Percentiles rank a stretch among this genome's conserved stretches.
Conservation (phyloP, 2,888 invertebrate genomes). For the Acanthopleura granulata region DNA sequence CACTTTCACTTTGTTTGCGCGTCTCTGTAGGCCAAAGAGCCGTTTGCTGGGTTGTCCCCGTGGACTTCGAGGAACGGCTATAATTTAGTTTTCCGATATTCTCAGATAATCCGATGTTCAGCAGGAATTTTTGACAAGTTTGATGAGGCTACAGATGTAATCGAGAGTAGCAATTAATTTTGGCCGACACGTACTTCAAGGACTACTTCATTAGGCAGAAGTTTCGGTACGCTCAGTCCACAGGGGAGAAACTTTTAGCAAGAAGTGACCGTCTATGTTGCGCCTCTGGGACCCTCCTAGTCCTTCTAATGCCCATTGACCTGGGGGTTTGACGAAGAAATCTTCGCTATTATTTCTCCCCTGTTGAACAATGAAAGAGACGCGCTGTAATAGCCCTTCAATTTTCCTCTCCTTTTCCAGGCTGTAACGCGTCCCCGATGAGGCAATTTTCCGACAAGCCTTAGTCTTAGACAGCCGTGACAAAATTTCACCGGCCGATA, state of each 20-base stretch:
- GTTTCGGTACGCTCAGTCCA: neutral
- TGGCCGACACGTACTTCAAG: neutral
- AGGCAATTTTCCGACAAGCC: neutral
- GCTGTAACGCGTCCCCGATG: neutral
- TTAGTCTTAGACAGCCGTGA: no score
- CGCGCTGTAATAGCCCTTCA: neutral
- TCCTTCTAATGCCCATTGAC: slow-evolving; percentile 1
- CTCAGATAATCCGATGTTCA: neutral
- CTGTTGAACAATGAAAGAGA: slow-evolving; percentile 7
- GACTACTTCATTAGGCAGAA: neutral
- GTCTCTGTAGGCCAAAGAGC: neutral
- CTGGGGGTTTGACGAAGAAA: neutral
- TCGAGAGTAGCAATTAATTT: slow-evolving; percentile 5
- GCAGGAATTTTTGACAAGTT: neutral
- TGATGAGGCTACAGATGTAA: slow-evolving; percentile 5
- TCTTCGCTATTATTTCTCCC: slow-evolving; percentile 5
- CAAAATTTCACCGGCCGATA: no score
- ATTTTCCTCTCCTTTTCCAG: neutral
- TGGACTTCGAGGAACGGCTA: neutral
- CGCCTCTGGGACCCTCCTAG: neutral
- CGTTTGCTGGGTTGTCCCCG: neutral
- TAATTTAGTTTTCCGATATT: slow-evolving; percentile 10
- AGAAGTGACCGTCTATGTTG: neutral
- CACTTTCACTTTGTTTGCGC: neutral
- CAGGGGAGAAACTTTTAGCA: neutral